Evolutionary conservation across 2,888 invertebrate species (phyloP), one percentile per base, ranked within the genome.

Genomic region (Acronicta alni): DNA sequence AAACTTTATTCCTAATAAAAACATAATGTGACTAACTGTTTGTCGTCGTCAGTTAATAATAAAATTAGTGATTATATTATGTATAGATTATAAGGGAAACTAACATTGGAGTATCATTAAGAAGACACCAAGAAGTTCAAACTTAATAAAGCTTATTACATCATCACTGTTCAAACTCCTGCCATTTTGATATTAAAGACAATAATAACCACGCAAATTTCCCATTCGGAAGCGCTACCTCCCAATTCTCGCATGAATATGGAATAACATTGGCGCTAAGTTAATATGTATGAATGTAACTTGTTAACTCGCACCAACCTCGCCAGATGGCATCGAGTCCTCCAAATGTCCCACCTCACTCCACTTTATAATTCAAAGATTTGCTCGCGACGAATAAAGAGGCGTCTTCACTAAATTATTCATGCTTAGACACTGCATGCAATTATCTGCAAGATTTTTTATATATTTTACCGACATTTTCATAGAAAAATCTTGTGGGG

Each of bases 201-300:
- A 64, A 66, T 72, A 78, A 78, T 64, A 47, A 61, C 46, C 53
- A 57, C 64, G 17, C 53, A 77, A 71, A 75, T 61, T 64, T 57
- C 53, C 67, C 61, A 75, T 80, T 81, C 73, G 73, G 68, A 63
- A 77, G 58, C 68, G 70, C 72, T 72, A 72, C 65, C 67, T 79
- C 73, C 65, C 65, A 71, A 72, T 75, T 74, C 77, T 75, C 83
- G 67, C 88, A 89, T 89, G 88, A 89, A 89, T 89, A 89, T 89
- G 88, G 86, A 89, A 84, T 80, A 83, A 82, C 83, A 83, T 80
- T 79, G 80, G 78, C 76, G 79, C 84, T 77, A 81, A 86, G 88
- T 92, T 91, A 93, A 92, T 92, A 92, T 92, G 91, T 90, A 92
- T 92, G 90, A 91, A 91, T 86, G 88, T 88, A 81, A 88, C 89